These are phyloP conservation scores for Drosophila parthenogenetica DNA, from an alignment of 2,888 invertebrate genomes.

Conservation along the genomic window DNA sequence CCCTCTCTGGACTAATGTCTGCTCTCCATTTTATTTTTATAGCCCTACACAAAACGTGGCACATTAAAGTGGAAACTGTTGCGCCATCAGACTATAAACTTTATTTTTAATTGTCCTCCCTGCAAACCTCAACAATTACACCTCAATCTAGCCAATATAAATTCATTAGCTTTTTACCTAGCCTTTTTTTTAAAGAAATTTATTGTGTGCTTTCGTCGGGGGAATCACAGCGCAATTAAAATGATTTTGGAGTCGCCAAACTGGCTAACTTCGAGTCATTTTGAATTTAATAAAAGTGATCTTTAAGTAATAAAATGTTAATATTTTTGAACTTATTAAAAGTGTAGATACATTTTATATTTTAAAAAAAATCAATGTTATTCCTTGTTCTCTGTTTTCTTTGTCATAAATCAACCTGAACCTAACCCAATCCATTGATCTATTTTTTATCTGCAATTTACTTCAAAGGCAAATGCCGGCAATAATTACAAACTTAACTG, in stretches of 20 bases:
- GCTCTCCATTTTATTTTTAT: slow-evolving; percentile 31
- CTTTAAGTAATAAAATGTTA: neutral
- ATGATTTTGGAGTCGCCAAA: neutral
- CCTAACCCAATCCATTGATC: slow-evolving; percentile 52
- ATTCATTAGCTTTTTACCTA: neutral
- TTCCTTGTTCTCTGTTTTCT: neutral
- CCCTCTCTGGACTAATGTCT: slow-evolving; percentile 36
- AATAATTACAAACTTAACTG: slow-evolving; percentile 28
- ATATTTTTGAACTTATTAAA: too few species aligned
- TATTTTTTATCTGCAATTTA: slow-evolving; percentile 20
- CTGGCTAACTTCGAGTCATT: too few species aligned
- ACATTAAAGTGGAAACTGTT: slow-evolving; percentile 40
- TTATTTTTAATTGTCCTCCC: slow-evolving; percentile 22
- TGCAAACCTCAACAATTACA: neutral
- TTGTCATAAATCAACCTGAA: slow-evolving; percentile 38
- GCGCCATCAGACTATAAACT: slow-evolving; percentile 36
- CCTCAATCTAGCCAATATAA: neutral
- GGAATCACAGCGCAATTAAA: slow-evolving; percentile 6
- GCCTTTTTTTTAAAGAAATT: neutral
- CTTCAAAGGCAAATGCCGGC: slow-evolving; percentile 50
- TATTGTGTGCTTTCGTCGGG: neutral
- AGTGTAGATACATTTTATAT: neutral
- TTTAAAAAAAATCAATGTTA: too few species aligned
- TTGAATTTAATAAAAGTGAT: too few species aligned
- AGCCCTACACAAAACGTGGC: slow-evolving; percentile 26